Evolutionary conservation across 1,140 invertebrate genomes (phyloP).

Genomic region (Halesus radiatus): DNA sequence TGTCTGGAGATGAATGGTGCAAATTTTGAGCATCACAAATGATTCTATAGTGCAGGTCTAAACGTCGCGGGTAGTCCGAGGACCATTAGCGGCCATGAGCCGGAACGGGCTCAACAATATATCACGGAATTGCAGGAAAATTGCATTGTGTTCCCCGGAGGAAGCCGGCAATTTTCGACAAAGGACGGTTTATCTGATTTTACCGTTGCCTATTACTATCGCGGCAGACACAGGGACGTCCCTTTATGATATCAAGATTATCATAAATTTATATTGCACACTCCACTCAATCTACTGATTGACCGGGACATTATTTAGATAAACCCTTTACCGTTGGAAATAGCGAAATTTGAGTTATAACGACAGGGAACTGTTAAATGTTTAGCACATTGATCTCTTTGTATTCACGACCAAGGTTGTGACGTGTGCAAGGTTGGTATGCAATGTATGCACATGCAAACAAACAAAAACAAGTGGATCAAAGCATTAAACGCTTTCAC

Average conservation of each 20-base stretch:
- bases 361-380: neutral
- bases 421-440: no score
- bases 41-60: no score
- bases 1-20: no score
- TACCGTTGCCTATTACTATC: conserved; percentile 25
- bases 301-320: neutral
- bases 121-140: conserved; percentile 35
- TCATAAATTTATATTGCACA: neutral
- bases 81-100: no score
- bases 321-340: neutral
- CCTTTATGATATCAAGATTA: conserved; percentile 1
- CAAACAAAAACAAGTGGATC: no score
- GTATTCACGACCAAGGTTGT: no score
- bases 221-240: neutral
- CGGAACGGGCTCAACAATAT: no score
- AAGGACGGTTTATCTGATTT: conserved; percentile 20
- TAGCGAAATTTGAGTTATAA: neutral
- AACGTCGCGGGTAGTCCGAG: no score
- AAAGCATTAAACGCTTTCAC: no score
- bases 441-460: no score
- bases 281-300: neutral
- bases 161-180: conserved; percentile 22
- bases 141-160: conserved; percentile 24
- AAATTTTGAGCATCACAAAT: no score
- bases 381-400: no score